Conservation (phyloP, 2,888 invertebrate genomes). For the Rotaria socialis region DNA sequence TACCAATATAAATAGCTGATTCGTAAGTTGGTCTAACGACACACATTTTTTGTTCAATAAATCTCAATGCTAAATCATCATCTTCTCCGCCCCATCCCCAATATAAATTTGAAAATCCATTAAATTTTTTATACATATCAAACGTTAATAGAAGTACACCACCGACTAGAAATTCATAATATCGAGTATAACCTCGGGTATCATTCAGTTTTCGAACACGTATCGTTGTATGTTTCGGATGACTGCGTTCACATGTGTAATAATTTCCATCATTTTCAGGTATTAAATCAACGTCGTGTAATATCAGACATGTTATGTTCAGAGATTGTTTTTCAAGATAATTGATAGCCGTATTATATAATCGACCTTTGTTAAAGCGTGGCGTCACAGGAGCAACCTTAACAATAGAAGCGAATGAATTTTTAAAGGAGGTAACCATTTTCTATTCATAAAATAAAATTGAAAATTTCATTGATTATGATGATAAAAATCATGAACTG, state of each 20-base stretch:
- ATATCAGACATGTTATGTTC: conserved; percentile 39
- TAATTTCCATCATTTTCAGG: conserved; percentile 75
- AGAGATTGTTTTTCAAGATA: conserved; percentile 30
- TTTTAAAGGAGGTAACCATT: too few relatives aligned
- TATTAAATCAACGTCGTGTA: conserved; percentile 46
- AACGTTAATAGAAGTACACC: conserved; percentile 40
- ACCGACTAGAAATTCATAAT: conserved; percentile 44
- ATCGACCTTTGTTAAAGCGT: conserved; percentile 42
- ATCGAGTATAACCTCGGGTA: background rate
- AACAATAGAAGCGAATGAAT: background rate
- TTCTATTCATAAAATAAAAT: too few relatives aligned
- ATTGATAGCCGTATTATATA: conserved; percentile 37
- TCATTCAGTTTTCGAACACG: background rate
- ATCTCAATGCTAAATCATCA: conserved; percentile 43
- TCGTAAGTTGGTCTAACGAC: conserved; percentile 39
- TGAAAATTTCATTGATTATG: too few relatives aligned
- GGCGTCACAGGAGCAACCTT: background rate
- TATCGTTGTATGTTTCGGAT: conserved; percentile 40
- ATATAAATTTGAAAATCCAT: conserved; percentile 46
- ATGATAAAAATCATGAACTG: too few relatives aligned
- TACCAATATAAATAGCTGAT: conserved; percentile 14
- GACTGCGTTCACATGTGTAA: conserved; percentile 69
- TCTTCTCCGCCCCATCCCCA: conserved; percentile 46
- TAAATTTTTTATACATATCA: conserved; percentile 38
- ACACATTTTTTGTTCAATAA: conserved; percentile 38